Evolutionary conservation across 1,140 invertebrate species (phyloP), one percentile per base, ranked within the genome.

Genomic region (Radopholus similis): DNA sequence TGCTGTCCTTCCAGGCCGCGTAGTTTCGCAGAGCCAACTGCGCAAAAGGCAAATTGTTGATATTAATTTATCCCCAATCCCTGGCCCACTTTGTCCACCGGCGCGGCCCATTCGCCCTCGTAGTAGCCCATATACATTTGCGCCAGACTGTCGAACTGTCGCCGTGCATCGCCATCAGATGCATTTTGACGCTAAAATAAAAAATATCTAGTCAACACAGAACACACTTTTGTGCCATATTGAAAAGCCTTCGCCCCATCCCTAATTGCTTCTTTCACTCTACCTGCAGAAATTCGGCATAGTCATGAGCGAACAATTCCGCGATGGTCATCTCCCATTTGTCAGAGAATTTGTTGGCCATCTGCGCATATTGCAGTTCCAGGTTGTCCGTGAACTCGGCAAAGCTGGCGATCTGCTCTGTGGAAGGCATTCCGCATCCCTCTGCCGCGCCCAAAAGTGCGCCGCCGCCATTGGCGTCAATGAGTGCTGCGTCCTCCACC

Each of bases 1-100:
- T 28, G n/a, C 59, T n/a, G 34, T 71, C 69, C n/a, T 71, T 38
- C 67, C 70, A 72, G 53, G 62, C 28, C 4, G 49, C 56, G 34
- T 64, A 66, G 34, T 71, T 62, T 4, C 42, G 54, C 6, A 70
- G n/a, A 23, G 67, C 37, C n/a, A 70, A 35, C n/a, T n/a, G n/a
- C n/a, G 47, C 69, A 26, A 40, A 64, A 62, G 23, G 21, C 60
- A 8, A 64, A n/a, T n/a, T n/a, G n/a, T n/a, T n/a, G n/a, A n/a
- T n/a, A n/a, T n/a, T n/a, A n/a, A n/a, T n/a, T n/a, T n/a, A n/a
- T n/a, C n/a, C n/a, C n/a, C n/a, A n/a, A n/a, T n/a, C n/a, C n/a
- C n/a, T n/a, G n/a, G n/a, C n/a, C n/a, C n/a, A n/a, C n/a, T 54
- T 21, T 54, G n/a, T 23, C 51, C n/a, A 54, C 44, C 9, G 64